Conservation (phyloP, 2,113 vertebrate genomes). For the Hemiprocne comata region DNA sequence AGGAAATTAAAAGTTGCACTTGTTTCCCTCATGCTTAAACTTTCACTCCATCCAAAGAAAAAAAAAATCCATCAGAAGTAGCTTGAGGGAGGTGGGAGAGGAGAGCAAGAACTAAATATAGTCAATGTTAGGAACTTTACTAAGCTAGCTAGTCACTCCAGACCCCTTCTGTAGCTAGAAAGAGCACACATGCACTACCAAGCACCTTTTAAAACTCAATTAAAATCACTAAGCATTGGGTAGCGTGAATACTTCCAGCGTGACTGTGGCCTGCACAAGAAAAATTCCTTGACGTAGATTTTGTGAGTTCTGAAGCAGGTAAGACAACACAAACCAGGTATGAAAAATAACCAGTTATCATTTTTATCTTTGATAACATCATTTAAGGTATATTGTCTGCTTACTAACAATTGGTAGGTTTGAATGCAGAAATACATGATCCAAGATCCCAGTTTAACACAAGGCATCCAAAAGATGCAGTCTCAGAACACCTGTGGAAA, state of each 20-base stretch:
- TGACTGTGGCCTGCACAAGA: not conserved
- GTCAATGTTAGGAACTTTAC: not conserved
- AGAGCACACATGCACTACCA: rapidly evolving
- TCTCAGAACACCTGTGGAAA: not conserved
- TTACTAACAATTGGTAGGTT: not conserved
- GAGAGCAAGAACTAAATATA: not conserved
- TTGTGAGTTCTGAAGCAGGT: not conserved
- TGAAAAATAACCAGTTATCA: not conserved
- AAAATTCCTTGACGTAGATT: not conserved
- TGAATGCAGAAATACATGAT: not conserved
- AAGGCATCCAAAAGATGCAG: not conserved
- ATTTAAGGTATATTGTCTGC: not conserved
- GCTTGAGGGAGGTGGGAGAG: not conserved
- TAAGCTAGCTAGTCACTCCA: not conserved
- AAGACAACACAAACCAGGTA: not conserved
- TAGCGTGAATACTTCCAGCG: not conserved
- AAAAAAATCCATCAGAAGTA: not conserved
- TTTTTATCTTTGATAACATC: not conserved
- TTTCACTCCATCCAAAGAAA: not conserved
- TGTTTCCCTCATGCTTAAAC: not conserved
- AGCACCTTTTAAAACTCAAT: not conserved
- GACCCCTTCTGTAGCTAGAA: not conserved
- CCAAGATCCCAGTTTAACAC: not conserved
- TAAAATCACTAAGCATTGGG: not conserved
- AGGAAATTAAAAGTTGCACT: not conserved